Evolutionary conservation across 1,140 invertebrate genomes (phyloP).

Genomic region (Drosophila kohkoa): DNA sequence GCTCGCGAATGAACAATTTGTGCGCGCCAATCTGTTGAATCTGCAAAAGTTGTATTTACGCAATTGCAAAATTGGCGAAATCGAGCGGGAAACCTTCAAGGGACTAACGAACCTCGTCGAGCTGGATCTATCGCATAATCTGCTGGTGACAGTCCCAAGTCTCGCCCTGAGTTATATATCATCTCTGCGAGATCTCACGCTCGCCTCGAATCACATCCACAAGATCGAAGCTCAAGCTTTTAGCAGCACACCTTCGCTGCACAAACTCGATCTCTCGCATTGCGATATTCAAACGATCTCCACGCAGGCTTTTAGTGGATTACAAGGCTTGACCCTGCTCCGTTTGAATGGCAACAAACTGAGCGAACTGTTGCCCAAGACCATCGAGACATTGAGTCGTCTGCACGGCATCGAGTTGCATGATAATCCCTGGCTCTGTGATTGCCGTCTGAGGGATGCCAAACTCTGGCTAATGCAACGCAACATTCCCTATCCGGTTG

Average conservation of each 20-base stretch:
- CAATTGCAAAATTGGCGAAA: slow-evolving; percentile 92
- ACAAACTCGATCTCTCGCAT: slow-evolving; percentile 93
- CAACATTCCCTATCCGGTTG: slow-evolving; percentile 92
- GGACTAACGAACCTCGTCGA: slow-evolving; percentile 95
- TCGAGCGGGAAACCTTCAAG: slow-evolving; percentile 92
- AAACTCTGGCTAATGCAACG: slow-evolving; percentile 93
- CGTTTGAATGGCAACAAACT: slow-evolving; percentile 93
- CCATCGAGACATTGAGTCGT: slow-evolving; percentile 90
- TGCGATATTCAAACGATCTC: slow-evolving; percentile 92
- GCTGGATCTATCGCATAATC: slow-evolving; percentile 93
- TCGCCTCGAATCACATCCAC: slow-evolving; percentile 93
- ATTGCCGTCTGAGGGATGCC: slow-evolving; percentile 92
- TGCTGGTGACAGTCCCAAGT: slow-evolving; percentile 91
- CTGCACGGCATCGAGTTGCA: slow-evolving; percentile 94
- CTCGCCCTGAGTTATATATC: slow-evolving; percentile 91
- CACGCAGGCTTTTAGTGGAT: slow-evolving; percentile 90
- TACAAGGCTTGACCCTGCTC: slow-evolving; percentile 91
- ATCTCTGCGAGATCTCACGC: slow-evolving; percentile 91
- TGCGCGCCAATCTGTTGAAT: slow-evolving; percentile 92
- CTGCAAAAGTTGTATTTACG: slow-evolving; percentile 93
- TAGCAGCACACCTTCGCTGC: slow-evolving; percentile 89
- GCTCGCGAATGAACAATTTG: slow-evolving; percentile 92
- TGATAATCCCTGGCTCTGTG: slow-evolving; percentile 96
- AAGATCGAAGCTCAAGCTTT: slow-evolving; percentile 92
- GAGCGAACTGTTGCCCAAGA: slow-evolving; percentile 89